Evolutionary conservation across 2,797 vertebrate species (phyloP), one percentile per base, ranked within the genome.

Genomic region (Caiman crocodilus): DNA sequence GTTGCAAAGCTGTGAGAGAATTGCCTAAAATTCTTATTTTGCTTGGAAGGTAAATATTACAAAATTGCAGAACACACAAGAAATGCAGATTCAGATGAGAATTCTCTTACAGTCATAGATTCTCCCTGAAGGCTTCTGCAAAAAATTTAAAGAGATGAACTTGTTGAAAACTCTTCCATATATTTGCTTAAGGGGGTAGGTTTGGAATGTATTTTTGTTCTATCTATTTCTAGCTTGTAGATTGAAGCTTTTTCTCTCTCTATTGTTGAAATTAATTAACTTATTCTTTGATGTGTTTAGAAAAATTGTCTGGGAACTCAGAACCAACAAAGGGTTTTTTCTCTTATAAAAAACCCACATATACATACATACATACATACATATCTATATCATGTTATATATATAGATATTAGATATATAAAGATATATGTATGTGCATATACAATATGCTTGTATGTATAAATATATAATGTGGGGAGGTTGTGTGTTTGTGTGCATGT

Each of bases 121-220:
- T 90, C 83, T 94, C 79, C 81, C 87, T 75, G 61, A 87, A 90
- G 79, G 65, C 82, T 87, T 86, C 81, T 28, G 89, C 20, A 79
- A 26, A 77, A 87, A 90, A 35, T 93, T 92, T 90, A 92, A 85
- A 94, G 82, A 89, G 50, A 80, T 10, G 88, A 79, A 84, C 59
- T 86, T 83, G 76, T 69, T 83, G 89, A 84, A 94, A 94, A 18
- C 11, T 67, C 7, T 77, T 23, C 30, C 26, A 79, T 63, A 1
- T 81, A 71, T 81, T 79, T 86, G 61, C 85, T 63, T 90, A 81
- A 87, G 79, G 82, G 30, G 83, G 17, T 13, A 5, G 8, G 23
- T 83, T 55, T 79, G 23, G 16, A 79, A n/a, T 17, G 20, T n/a
- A 71, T 55, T 59, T 60, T 28, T 92, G 78, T 17, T 90, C 88